Conservation (phyloP, 1,140 invertebrate species). For the Arctopsyche grandis region DNA sequence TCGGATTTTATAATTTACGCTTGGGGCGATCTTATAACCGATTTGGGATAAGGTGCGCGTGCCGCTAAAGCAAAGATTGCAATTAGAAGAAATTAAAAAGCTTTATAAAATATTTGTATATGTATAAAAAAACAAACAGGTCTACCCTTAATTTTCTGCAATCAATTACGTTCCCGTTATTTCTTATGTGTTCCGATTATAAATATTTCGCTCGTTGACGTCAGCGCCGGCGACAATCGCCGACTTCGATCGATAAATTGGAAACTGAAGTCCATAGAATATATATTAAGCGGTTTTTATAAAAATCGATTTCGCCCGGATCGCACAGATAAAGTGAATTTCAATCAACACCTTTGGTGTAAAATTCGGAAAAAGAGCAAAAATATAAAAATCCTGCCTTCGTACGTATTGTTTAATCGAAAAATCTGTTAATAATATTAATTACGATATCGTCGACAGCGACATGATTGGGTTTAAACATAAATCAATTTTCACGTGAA, state of each 20-base stretch:
- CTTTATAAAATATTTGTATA: too few relatives aligned
- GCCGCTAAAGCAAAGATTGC: too few relatives aligned
- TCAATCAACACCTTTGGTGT: conserved; percentile 35
- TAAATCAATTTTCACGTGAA: conserved; percentile 1
- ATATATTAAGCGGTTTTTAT: neutral
- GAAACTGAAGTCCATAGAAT: neutral
- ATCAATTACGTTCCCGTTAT: neutral
- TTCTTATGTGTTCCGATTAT: too few relatives aligned
- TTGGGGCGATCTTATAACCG: too few relatives aligned
- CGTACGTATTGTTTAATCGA: conserved; percentile 7
- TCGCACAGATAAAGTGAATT: conserved; percentile 29
- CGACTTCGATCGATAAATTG: conserved; percentile 6
- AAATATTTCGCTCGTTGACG: neutral
- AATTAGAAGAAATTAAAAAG: too few relatives aligned
- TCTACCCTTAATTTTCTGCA: neutral
- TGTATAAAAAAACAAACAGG: too few relatives aligned
- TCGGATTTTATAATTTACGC: too few relatives aligned
- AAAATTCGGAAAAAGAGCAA: neutral
- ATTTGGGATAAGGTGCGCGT: too few relatives aligned
- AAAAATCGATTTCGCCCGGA: conserved; percentile 30
- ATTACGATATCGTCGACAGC: conserved; percentile 3
- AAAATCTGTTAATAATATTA: conserved; percentile 14
- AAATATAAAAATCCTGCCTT: too few relatives aligned
- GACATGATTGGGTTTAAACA: neutral
- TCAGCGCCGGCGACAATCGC: neutral